Evolutionary conservation across 2,888 invertebrate genomes (phyloP), one percentile per base, ranked within the genome.

Genomic region (Coelopa pilipes): DNA sequence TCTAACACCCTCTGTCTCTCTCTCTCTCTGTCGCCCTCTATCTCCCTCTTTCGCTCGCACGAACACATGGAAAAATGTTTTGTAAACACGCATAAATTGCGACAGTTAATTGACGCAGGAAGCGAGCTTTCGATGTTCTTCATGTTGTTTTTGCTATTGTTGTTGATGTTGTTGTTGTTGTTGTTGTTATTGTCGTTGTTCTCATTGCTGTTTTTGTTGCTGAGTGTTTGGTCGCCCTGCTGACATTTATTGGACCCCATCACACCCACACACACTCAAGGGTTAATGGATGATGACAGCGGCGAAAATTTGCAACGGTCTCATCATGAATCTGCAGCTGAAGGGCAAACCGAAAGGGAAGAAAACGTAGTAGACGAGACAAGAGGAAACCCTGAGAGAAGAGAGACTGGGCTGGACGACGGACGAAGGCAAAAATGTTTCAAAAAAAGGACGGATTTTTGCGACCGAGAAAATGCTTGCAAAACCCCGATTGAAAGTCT

Each of bases 51-150:
- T 4, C 34, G 34, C 34, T 34, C 34, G 34, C 34, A 4, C 34
- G 34, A 7, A 34, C 34, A 34, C 34, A 34, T 34, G 34, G 34
- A 34, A 34, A 34, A 34, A 34, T 19, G 46, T 70, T 70, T 63
- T 63, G 70, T 63, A 70, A 70, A 70, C 70, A 70, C 46, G 70
- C 60, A 70, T 70, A 63, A 70, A 70, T 70, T 70, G 70, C 70
- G 53, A 53, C 62, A 63, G 70, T 63, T 70, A 70, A 70, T 70
- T 70, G 70, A 70, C 49, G 70, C 62, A 69, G n/a, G 13, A 55
- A 13, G 57, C 63, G n/a, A n/a, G n/a, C n/a, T n/a, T n/a, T n/a
- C 50, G 21, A 46, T n/a, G 12, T 10, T 46, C 47, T 34, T 4
- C 59, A 49, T 34, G 11, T n/a, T 34, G 1, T 19, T 62, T 62